A percentile compares a stretch with the other conserved stretches of the same genome.
Evolutionary conservation across 2,113 vertebrate genomes (phyloP).

Genomic region (Cavia porcellus): DNA sequence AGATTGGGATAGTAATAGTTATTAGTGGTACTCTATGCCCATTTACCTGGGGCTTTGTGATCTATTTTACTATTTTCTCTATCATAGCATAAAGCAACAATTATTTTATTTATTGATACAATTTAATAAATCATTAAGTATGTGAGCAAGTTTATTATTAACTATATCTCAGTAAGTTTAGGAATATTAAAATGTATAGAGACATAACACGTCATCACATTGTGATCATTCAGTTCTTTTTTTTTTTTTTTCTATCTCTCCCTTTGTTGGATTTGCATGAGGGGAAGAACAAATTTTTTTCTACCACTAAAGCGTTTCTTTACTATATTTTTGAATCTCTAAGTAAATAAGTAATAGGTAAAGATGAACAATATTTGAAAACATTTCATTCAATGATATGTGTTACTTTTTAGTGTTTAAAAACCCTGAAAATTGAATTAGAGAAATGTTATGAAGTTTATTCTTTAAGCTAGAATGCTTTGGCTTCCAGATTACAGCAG

Average conservation of each 20-base stretch:
- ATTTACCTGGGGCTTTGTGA: not conserved
- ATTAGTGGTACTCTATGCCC: not conserved
- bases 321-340: not conserved
- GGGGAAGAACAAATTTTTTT: not conserved
- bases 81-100: not conserved
- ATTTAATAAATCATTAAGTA: too few species aligned
- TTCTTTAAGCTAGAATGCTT: not conserved
- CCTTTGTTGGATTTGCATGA: not conserved
- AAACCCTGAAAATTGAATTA: not conserved
- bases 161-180: not conserved
- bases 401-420: not conserved
- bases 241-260: not conserved
- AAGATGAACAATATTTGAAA: not conserved
- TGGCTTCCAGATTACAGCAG: not conserved
- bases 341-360: not conserved
- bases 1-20: not conserved
- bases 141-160: not conserved
- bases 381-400: not conserved
- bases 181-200: too few species aligned
- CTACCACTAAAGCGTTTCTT: not conserved
- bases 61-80: not conserved
- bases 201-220: not conserved
- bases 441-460: not conserved
- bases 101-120: not conserved
- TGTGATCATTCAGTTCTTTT: not conserved